Evolutionary conservation across 2,113 vertebrate genomes (phyloP).

Genomic region (Planiliza haematocheilus): DNA sequence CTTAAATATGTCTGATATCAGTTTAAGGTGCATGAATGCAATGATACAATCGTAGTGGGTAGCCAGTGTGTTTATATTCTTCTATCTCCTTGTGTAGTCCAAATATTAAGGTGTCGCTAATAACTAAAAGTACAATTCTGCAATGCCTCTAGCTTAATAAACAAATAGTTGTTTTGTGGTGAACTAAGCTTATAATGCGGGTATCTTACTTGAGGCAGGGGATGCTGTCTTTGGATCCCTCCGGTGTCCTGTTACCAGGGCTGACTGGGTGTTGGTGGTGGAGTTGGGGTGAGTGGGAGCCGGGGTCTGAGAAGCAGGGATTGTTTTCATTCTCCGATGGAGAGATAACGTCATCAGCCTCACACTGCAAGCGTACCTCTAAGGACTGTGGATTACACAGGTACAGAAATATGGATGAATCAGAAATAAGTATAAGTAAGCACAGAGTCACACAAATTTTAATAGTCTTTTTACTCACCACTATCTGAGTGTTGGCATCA

Average conservation of each 20-base stretch:
- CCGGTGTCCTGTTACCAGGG: slow-evolving; percentile 87
- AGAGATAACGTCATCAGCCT: slow-evolving; percentile 93
- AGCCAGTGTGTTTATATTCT: no score
- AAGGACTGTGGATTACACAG: slow-evolving; percentile 84
- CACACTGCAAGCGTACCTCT: slow-evolving; percentile 93
- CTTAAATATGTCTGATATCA: no score
- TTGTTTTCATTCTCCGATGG: slow-evolving; percentile 91
- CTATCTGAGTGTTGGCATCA: slow-evolving; percentile 92
- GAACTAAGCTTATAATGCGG: background rate
- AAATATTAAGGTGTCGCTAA: no score
- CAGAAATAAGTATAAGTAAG: background rate
- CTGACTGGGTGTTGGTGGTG: slow-evolving; percentile 85
- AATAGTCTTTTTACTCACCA: slow-evolving; percentile 85
- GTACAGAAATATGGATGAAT: background rate
- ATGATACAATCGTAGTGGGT: no score
- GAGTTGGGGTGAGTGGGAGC: slow-evolving; percentile 88
- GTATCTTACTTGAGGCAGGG: slow-evolving; percentile 91
- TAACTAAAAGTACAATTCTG: no score
- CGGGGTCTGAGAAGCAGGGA: slow-evolving; percentile 88
- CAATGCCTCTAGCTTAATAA: background rate
- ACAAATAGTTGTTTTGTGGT: background rate
- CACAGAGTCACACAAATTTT: background rate
- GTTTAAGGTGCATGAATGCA: no score
- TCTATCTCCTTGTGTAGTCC: no score
- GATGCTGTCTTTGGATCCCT: slow-evolving; percentile 89